Conservation (phyloP, 1,140 invertebrate genomes). For the Tetragonula clypearis region DNA sequence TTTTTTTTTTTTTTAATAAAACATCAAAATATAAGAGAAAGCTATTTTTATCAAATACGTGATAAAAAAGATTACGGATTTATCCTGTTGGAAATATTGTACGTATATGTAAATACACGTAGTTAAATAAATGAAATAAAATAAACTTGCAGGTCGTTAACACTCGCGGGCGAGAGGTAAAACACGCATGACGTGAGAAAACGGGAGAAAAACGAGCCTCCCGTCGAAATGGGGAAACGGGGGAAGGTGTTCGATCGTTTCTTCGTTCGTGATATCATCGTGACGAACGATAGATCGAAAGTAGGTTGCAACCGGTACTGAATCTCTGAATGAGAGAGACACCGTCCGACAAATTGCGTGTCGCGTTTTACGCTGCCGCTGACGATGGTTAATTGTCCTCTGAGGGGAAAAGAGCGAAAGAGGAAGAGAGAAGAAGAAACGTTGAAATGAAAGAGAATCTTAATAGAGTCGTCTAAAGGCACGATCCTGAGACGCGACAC, state of each 20-base stretch:
- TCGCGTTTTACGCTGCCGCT: neutral
- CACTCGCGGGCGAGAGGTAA: neutral
- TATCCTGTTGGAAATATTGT: no score
- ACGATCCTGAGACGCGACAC: slow-evolving; percentile 4
- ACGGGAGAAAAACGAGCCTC: neutral
- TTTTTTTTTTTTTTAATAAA: no score
- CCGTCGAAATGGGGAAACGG: neutral
- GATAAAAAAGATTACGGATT: no score
- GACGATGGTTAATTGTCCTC: slow-evolving; percentile 23
- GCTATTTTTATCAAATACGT: no score
- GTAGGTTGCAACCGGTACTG: neutral
- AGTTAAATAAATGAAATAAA: no score
- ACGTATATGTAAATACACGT: no score
- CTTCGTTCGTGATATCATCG: neutral
- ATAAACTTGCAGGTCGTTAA: neutral
- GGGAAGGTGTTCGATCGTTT: neutral
- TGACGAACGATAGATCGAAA: slow-evolving; percentile 13
- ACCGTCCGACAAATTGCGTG: slow-evolving; percentile 19
- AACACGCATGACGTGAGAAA: neutral
- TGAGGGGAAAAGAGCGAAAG: neutral
- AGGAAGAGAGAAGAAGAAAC: neutral
- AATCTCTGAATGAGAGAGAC: neutral
- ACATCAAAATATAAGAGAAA: no score
- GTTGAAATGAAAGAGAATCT: slow-evolving; percentile 4
- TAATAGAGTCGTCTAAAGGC: slow-evolving; percentile 32